Evolutionary conservation across 2,797 vertebrate genomes (phyloP).

Genomic region (Sebastes oblongus): DNA sequence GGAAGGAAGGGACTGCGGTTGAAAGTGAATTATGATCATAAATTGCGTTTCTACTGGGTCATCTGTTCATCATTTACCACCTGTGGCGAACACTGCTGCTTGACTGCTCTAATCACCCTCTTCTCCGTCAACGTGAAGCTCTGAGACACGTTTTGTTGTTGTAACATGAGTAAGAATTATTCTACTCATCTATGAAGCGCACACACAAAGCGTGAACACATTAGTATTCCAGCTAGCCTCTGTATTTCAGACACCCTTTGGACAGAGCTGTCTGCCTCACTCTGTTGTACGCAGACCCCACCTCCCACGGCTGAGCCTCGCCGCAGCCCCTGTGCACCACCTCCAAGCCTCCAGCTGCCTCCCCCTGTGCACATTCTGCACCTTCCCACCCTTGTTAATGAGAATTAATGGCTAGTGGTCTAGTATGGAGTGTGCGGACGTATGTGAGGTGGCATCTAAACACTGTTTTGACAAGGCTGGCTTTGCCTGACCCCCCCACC

Average conservation of each 20-base stretch:
- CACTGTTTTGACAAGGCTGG: constrained; percentile 63
- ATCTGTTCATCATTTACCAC: constrained; percentile 55
- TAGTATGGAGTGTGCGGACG: constrained; percentile 22
- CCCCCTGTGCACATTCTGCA: constrained; percentile 23
- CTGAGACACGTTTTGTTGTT: neutral
- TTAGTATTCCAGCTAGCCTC: constrained; percentile 60
- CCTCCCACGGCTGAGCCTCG: constrained; percentile 49
- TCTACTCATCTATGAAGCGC: neutral
- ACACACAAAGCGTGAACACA: constrained; percentile 25
- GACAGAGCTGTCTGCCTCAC: constrained; percentile 56
- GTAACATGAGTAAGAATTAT: constrained; percentile 24
- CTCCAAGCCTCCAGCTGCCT: constrained; percentile 21
- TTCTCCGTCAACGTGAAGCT: constrained; percentile 1
- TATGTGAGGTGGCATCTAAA: constrained; percentile 59
- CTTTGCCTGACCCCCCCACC: constrained; percentile 24
- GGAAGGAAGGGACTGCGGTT: constrained; percentile 24
- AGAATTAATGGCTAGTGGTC: constrained; percentile 62
- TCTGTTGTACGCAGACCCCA: constrained; percentile 41
- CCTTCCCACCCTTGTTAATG: constrained; percentile 66
- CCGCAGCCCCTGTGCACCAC: constrained; percentile 30
- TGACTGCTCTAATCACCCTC: constrained; percentile 28
- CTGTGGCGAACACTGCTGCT: constrained; percentile 17
- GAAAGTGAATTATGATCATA: constrained; percentile 43
- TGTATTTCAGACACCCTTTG: constrained; percentile 36
- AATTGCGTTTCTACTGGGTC: constrained; percentile 46